Percentiles rank a stretch among this genome's conserved stretches.
Conservation (phyloP, 2,113 vertebrate species). For the Anguilla japonica region DNA sequence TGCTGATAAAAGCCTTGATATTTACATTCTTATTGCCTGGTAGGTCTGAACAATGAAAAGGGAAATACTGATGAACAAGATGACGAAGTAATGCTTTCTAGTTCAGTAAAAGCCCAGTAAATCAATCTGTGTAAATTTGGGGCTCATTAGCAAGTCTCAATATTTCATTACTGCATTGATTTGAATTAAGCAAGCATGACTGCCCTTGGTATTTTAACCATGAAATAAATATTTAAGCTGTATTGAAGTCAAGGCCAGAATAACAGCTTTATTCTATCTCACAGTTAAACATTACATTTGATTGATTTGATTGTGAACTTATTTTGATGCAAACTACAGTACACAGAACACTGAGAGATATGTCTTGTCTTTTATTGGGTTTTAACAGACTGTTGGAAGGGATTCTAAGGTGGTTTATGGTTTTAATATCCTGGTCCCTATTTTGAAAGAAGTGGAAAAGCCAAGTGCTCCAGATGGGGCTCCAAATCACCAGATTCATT, state of each 20-base stretch:
- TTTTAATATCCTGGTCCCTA: constrained; percentile 1
- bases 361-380: neutral
- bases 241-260: neutral
- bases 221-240: neutral
- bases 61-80: neutral
- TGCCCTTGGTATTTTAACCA: neutral
- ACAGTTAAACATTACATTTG: neutral
- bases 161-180: neutral
- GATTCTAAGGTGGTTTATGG: neutral
- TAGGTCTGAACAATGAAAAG: neutral
- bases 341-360: neutral
- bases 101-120: neutral
- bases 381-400: neutral
- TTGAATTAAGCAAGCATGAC: neutral
- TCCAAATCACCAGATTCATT: neutral
- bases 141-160: neutral
- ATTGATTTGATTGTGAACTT: neutral
- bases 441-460: neutral
- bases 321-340: neutral
- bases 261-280: neutral
- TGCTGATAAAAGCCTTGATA: neutral
- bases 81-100: neutral
- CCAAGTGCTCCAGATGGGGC: neutral
- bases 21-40: neutral
- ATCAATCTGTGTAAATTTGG: neutral